Evolutionary conservation across 1,140 invertebrate species (phyloP), one percentile per base, ranked within the genome.

Genomic region (Cydia strobilella): DNA sequence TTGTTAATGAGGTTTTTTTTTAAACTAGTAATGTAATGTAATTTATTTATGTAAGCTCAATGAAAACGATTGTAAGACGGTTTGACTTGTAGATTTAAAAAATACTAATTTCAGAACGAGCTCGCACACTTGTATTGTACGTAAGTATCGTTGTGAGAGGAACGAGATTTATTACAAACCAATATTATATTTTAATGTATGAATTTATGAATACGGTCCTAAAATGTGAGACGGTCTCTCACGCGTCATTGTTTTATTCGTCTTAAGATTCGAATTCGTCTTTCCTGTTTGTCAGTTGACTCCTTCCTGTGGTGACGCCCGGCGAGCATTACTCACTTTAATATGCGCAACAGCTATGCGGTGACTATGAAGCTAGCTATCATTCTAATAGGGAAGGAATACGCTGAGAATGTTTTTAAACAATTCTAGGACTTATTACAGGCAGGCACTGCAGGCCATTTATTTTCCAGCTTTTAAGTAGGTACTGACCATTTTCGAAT

Each of bases 211-310:
- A 23, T 59, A 54, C 4, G n/a, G 39, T n/a, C 54, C 13, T 10
- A n/a, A n/a, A 15, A 27, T 12, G 15, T 31, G 63, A 31, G n/a
- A n/a, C n/a, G n/a, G 23, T 31, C 27, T 66, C 25, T 35, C 63
- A n/a, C 1, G 3, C 63, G 27, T 66, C 63, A 66, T 35, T 27
- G 63, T 66, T 66, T 66, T 66, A 66, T 66, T 66, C 12, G 63
- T 66, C 63, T 66, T 66, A 66, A 66, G 3, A 66, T 31, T 65
- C 31, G 23, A 63, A 63, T 65, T 66, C 35, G 25, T 27, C 63
- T 66, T 65, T 65, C 62, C 62, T 65, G 62, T 65, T 31, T 65
- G 62, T 65, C 25, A 31, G 62, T 31, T 63, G 15, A 63, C 59
- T 63, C 62, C 62, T 65, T 65, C 62, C 62, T 65, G 62, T 65